These are phyloP conservation scores for Drosophila willistoni DNA, from an alignment of 1,140 invertebrate species.

Conservation along the genomic window DNA sequence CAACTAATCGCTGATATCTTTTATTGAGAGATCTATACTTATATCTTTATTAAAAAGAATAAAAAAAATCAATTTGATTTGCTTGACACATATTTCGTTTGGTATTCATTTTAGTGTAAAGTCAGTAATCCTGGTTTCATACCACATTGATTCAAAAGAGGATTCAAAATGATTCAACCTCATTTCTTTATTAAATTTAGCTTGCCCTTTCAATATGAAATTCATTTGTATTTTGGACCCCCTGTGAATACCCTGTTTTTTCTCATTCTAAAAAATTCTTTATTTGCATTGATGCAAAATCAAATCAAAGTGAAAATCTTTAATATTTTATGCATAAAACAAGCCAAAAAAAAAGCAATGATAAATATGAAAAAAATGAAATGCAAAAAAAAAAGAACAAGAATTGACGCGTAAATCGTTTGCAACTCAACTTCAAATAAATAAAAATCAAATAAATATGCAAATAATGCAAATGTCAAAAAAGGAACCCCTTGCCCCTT, in stretches of 20 bases:
- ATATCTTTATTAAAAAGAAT: too few relatives aligned
- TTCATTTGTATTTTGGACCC: background rate
- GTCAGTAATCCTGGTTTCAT: too few relatives aligned
- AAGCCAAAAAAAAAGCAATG: slow-evolving; percentile 6
- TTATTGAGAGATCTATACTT: too few relatives aligned
- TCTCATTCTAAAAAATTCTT: background rate
- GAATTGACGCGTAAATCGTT: slow-evolving; percentile 43
- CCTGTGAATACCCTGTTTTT: background rate
- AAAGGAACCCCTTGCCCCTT: slow-evolving; percentile 24
- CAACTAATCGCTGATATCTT: too few relatives aligned
- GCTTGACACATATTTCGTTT: too few relatives aligned
- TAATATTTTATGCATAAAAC: slow-evolving; percentile 43
- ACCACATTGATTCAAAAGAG: too few relatives aligned
- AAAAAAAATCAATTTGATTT: too few relatives aligned
- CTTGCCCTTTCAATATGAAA: too few relatives aligned
- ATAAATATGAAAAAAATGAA: slow-evolving; percentile 4
- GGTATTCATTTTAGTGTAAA: too few relatives aligned
- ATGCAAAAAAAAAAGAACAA: slow-evolving; percentile 29
- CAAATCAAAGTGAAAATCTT: slow-evolving; percentile 64
- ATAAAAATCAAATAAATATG: slow-evolving; percentile 67
- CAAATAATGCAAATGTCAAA: slow-evolving; percentile 58
- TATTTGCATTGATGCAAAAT: slow-evolving; percentile 35
- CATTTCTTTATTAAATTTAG: too few relatives aligned
- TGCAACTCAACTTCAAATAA: slow-evolving; percentile 48
- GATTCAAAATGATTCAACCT: too few relatives aligned